These are phyloP conservation scores for Kryptopterus vitreolus DNA, from an alignment of 2,797 vertebrate genomes.

Conservation along the genomic window DNA sequence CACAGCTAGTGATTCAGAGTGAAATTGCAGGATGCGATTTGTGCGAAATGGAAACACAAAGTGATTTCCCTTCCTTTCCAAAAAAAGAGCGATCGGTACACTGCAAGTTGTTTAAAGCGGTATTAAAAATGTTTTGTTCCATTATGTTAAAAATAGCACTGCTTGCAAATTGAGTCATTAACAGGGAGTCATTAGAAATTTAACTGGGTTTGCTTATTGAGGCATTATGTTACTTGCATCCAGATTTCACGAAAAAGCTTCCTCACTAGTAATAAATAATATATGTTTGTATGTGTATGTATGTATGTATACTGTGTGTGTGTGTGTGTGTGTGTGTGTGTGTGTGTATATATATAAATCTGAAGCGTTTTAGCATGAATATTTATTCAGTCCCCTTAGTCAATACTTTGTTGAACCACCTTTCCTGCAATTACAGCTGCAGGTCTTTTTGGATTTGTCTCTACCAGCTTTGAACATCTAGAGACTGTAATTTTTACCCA, in stretches of 20 bases:
- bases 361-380: no score
- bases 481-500: no score
- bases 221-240: not conserved
- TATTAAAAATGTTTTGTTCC: not conserved
- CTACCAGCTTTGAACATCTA: no score
- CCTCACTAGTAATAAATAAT: not conserved
- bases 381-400: no score
- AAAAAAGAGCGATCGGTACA: not conserved
- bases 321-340: no score
- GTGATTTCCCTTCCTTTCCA: not conserved
- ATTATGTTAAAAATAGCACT: constrained; percentile 1
- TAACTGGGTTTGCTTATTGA: not conserved
- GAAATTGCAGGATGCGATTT: not conserved
- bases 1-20: not conserved
- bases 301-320: no score
- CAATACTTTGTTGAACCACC: no score
- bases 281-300: no score
- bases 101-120: not conserved
- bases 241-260: not conserved
- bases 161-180: constrained; percentile 9
- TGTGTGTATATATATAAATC: no score
- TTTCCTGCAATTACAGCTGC: no score
- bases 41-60: not conserved
- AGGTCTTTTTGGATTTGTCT: no score
- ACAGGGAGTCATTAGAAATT: not conserved